Evolutionary conservation across 2,113 vertebrate genomes (phyloP).

Genomic region (Cariama cristata): DNA sequence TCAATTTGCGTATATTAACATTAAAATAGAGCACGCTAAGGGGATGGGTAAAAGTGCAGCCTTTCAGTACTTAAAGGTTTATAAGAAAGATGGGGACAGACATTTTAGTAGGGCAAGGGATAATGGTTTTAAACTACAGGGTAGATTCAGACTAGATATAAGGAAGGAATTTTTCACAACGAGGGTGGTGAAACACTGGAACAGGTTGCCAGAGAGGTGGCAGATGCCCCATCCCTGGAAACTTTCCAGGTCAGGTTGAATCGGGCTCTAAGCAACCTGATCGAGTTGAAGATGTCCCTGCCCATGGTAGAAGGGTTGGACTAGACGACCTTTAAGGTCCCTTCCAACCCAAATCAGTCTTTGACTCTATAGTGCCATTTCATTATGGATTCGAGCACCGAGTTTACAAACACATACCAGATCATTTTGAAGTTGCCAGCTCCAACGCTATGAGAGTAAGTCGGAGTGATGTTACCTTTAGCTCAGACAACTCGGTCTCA

Average conservation of each 20-base stretch:
- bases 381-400: fast-evolving
- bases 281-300: not conserved
- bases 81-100: not conserved
- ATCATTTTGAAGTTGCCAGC: not conserved
- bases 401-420: not conserved
- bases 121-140: not conserved
- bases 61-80: not conserved
- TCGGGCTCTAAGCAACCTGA: not conserved
- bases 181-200: not conserved
- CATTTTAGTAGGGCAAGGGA: not conserved
- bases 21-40: not conserved
- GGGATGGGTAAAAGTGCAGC: not conserved
- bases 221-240: not conserved
- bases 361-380: not conserved
- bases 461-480: not conserved
- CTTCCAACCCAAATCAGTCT: not conserved
- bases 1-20: not conserved
- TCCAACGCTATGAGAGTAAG: not conserved
- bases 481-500: not conserved
- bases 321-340: not conserved
- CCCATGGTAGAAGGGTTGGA: not conserved
- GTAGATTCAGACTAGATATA: not conserved
- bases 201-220: not conserved
- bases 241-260: not conserved
- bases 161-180: not conserved